phyloP scores from a whole-genome alignment of 2,888 invertebrate genomes.

The Lasioglossum figueresi region DNA sequence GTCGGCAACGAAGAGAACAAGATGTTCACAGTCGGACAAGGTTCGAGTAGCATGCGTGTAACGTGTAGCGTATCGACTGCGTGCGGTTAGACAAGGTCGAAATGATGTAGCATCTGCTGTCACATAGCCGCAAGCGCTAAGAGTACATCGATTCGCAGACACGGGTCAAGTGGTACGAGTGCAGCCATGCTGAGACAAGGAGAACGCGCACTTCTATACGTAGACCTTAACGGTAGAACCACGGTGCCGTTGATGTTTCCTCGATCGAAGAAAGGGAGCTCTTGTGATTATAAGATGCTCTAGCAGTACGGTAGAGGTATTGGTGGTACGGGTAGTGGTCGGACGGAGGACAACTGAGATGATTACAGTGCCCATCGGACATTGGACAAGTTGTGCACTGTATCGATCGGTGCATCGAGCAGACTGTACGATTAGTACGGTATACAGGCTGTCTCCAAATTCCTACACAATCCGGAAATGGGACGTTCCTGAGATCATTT shows the following conservation, averaged over 20 bases:
- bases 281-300: neutral
- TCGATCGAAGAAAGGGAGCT: neutral
- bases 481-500: too few species aligned
- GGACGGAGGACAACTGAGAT: neutral
- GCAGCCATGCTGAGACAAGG: neutral
- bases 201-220: neutral
- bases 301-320: too few species aligned
- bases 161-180: constrained; percentile 9
- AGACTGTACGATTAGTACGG: neutral
- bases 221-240: neutral
- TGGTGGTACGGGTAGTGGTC: neutral
- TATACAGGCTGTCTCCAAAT: too few species aligned
- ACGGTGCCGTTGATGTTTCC: neutral
- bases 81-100: constrained; percentile 1
- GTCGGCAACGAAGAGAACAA: neutral
- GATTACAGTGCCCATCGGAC: neutral
- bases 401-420: neutral
- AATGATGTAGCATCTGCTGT: constrained; percentile 9
- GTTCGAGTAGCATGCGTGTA: too few species aligned
- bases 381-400: neutral
- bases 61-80: neutral
- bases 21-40: neutral
- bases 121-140: neutral
- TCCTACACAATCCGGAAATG: too few species aligned
- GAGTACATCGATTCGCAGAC: constrained; percentile 12